Evolutionary conservation across 2,113 vertebrate genomes (phyloP), one percentile per base, ranked within the genome.

Genomic region (Carassius carassius): DNA sequence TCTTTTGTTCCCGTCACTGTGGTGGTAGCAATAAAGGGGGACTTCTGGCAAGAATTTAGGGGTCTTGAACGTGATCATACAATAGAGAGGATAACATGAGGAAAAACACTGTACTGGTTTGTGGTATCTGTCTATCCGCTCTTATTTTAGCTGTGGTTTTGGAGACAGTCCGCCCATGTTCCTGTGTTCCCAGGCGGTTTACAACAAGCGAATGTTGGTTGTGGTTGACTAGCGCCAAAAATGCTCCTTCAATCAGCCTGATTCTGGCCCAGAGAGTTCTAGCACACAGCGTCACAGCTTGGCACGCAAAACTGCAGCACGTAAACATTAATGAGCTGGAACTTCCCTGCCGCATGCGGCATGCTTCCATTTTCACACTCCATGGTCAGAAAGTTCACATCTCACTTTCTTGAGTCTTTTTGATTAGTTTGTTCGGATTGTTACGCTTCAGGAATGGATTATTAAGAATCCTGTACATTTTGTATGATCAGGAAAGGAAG

Each of bases 141-240:
- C 78, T 78, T 69, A 80, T 87, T 85, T 78, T 88, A 84, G 87
- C 75, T 14, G 88, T 44, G 86, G 88, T 84, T 89, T 88, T 73
- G 72, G 73, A 82, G 21, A 81, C 56, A n/a, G 23, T 82, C 44
- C 58, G 23, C 73, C 25, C 2, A 29, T 37, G 9, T 23, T 12
- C 11, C 23, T 47, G 44, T 84, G 37, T 49, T 75, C 85, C 78
- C 83, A 49, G 78, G 79, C 70, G 16, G 62, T 78, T 86, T 85
- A 80, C 60, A 23, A 86, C 88, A 63, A 2, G 47, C 72, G 78
- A 51, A 85, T 32, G 29, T 54, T 37, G 51, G 32, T 83, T 86
- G 86, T 9, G 84, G 84, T 88, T 56, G 49, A 65, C 79, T 51
- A 86, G 19, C 81, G 29, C 89, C 87, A 85, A 84, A 51, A 6